A percentile compares a stretch with the other conserved stretches of the same genome.
Evolutionary conservation across 1,140 invertebrate genomes (phyloP).

Genomic region (Tetramorium alpestre): DNA sequence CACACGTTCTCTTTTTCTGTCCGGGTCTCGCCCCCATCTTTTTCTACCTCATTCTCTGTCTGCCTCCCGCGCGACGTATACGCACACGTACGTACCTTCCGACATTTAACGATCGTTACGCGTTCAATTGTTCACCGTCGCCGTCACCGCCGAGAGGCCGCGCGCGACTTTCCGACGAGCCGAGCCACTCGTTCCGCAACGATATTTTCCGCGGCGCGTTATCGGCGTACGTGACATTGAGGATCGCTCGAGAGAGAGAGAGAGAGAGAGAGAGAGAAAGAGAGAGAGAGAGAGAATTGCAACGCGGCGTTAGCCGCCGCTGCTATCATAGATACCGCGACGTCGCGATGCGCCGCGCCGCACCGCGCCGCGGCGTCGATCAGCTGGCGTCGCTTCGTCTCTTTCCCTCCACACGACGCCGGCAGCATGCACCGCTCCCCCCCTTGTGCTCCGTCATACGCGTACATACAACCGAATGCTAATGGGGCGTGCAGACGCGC

Average conservation of each 20-base stretch:
- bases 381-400: slow-evolving; percentile 47
- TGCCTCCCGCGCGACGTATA: slow-evolving; percentile 56
- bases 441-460: slow-evolving; percentile 25
- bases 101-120: slow-evolving; percentile 76
- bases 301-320: slow-evolving; percentile 15
- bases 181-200: slow-evolving; percentile 17
- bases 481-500: slow-evolving; percentile 45
- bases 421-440: slow-evolving; percentile 43
- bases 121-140: slow-evolving; percentile 70
- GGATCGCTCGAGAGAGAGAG: slow-evolving; percentile 35
- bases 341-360: slow-evolving; percentile 54
- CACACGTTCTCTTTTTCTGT: not conserved
- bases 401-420: slow-evolving; percentile 7
- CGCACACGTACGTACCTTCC: slow-evolving; percentile 62
- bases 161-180: slow-evolving; percentile 42
- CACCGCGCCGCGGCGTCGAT: slow-evolving; percentile 53
- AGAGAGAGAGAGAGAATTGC: not conserved
- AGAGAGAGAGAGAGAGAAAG: slow-evolving; percentile 26
- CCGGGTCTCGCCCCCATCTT: slow-evolving; percentile 34
- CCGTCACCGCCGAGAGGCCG: slow-evolving; percentile 40
- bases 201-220: slow-evolving; percentile 34
- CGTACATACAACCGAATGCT: slow-evolving; percentile 12
- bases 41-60: slow-evolving; percentile 36
- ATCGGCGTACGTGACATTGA: slow-evolving; percentile 65
- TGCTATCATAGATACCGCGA: slow-evolving; percentile 51